Conservation (phyloP, 1,140 invertebrate genomes). For the Luehdorfia chinensis region DNA sequence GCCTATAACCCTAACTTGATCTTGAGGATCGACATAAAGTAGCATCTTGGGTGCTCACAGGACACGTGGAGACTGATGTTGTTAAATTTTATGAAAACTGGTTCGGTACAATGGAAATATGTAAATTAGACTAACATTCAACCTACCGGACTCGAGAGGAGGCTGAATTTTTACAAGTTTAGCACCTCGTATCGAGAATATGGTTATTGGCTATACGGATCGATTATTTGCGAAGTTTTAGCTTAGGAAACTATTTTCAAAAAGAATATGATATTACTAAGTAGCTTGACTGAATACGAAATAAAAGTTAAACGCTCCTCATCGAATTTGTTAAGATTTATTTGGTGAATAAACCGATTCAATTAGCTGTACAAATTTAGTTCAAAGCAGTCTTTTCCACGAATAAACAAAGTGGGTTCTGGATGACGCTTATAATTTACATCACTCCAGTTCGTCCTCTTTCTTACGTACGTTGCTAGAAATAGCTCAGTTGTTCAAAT, state of each 20-base stretch:
- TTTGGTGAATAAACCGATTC: too few species aligned
- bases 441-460: too few species aligned
- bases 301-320: too few species aligned
- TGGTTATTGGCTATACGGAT: slow-evolving; percentile 23
- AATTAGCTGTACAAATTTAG: too few species aligned
- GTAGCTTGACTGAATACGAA: background rate
- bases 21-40: slow-evolving; percentile 65
- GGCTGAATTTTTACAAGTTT: slow-evolving; percentile 36
- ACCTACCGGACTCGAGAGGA: slow-evolving; percentile 25
- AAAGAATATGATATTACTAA: background rate
- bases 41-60: slow-evolving; percentile 57
- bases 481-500: too few species aligned
- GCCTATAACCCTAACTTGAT: slow-evolving; percentile 66
- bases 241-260: background rate
- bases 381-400: too few species aligned
- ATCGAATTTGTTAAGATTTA: too few species aligned
- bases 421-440: too few species aligned
- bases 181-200: slow-evolving; percentile 23
- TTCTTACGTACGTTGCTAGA: too few species aligned
- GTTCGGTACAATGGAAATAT: slow-evolving; percentile 57
- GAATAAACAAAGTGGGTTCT: too few species aligned
- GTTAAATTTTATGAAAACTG: slow-evolving; percentile 69
- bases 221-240: slow-evolving; percentile 8
- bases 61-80: slow-evolving; percentile 53
- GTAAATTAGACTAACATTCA: slow-evolving; percentile 42